Evolutionary conservation across 2,888 invertebrate genomes (phyloP).

Genomic region (Lypha dubia): DNA sequence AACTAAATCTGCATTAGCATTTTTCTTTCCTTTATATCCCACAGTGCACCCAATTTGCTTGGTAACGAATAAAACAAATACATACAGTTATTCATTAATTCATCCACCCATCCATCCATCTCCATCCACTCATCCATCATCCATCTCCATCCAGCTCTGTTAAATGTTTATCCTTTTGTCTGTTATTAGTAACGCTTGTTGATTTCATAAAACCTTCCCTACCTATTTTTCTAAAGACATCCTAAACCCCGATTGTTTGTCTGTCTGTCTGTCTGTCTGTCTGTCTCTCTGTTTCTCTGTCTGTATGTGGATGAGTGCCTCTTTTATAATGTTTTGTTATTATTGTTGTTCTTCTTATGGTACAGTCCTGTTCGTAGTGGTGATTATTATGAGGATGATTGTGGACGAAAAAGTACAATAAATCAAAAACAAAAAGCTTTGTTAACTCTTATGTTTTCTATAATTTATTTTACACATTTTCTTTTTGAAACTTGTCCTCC

Average conservation of each 20-base stretch:
- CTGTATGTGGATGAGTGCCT: constrained; percentile 22
- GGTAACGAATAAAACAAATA: constrained; percentile 23
- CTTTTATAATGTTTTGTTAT: constrained; percentile 14
- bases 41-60: constrained; percentile 25
- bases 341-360: constrained; percentile 27
- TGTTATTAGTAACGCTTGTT: constrained; percentile 67
- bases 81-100: constrained; percentile 20
- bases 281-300: constrained; percentile 1
- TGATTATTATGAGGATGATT: constrained; percentile 21
- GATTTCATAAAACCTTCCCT: constrained; percentile 57
- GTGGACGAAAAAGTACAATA: constrained; percentile 23
- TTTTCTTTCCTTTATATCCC: no score
- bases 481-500: neutral
- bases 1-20: no score
- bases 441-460: constrained; percentile 39
- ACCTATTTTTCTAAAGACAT: neutral
- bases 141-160: constrained; percentile 35
- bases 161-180: constrained; percentile 65
- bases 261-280: constrained; percentile 20
- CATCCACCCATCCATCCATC: constrained; percentile 27
- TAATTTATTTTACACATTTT: constrained; percentile 22
- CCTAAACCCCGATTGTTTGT: constrained; percentile 14
- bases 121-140: no score
- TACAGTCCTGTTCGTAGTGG: constrained; percentile 58
- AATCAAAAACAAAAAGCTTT: constrained; percentile 43